phyloP scores from a whole-genome alignment of 2,797 vertebrate genomes.

The Oreochromis grahami region DNA sequence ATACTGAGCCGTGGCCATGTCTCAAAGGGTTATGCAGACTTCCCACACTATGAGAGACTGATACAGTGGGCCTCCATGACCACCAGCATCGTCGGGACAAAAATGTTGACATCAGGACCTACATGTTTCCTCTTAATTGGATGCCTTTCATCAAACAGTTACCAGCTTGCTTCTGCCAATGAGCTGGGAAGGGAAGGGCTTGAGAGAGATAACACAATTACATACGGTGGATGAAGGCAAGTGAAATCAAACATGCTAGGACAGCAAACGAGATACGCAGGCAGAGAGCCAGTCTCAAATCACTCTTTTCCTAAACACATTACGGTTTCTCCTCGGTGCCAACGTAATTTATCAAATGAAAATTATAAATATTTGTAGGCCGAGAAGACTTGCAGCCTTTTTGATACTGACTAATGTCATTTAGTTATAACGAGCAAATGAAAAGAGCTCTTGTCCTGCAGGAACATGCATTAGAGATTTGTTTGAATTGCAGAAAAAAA shows the following conservation, averaged over 20 bases:
- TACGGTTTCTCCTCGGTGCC: neutral
- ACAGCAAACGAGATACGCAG: conserved; percentile 10
- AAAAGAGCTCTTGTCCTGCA: neutral
- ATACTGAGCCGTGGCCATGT: conserved; percentile 34
- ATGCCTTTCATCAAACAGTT: conserved; percentile 55
- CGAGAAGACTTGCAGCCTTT: neutral
- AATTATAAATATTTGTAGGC: neutral
- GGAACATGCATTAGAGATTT: neutral
- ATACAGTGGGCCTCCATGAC: conserved; percentile 1
- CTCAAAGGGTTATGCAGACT: conserved; percentile 29
- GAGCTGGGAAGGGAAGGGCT: conserved; percentile 55
- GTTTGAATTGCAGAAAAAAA: neutral
- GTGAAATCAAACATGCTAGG: conserved; percentile 17
- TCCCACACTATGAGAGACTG: conserved; percentile 22
- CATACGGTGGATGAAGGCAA: conserved; percentile 22
- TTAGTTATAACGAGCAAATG: neutral
- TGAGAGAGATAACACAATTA: conserved; percentile 50
- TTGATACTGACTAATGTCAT: neutral
- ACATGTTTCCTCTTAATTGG: conserved; percentile 48
- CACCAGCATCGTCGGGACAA: conserved; percentile 34
- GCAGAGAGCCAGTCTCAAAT: conserved; percentile 7
- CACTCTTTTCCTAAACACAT: conserved; percentile 33
- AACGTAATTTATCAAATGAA: neutral
- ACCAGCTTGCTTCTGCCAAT: conserved; percentile 45
- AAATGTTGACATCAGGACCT: conserved; percentile 23